These are phyloP conservation scores for Scartelaos histophorus DNA, from an alignment of 2,113 vertebrate genomes.

Conservation along the genomic window DNA sequence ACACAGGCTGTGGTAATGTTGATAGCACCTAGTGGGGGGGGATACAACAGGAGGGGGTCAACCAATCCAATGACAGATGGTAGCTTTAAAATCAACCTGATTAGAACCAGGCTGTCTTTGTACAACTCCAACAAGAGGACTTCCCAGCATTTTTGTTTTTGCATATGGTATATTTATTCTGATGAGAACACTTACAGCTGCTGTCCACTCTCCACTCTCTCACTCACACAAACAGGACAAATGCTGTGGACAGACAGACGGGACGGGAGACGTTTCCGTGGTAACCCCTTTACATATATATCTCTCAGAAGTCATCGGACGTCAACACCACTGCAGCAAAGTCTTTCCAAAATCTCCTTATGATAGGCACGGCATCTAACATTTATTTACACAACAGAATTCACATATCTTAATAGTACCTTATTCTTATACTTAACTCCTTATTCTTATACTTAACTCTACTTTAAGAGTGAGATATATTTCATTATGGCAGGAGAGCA, in stretches of 20 bases:
- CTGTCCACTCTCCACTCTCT: neutral
- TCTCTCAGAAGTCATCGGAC: constrained; percentile 34
- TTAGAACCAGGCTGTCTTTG: no score
- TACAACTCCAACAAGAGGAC: no score
- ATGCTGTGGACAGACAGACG: constrained; percentile 37
- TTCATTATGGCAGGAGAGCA: constrained; percentile 72
- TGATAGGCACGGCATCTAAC: constrained; percentile 44
- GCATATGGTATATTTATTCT: neutral
- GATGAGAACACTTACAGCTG: neutral
- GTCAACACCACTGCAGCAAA: constrained; percentile 50
- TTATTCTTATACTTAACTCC: constrained; percentile 57
- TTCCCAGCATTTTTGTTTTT: no score
- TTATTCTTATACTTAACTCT: constrained; percentile 56
- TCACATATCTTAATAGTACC: constrained; percentile 67
- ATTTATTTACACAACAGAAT: constrained; percentile 67
- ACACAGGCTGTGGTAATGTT: no score
- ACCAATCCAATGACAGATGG: no score
- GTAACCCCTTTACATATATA: constrained; percentile 21
- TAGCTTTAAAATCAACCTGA: no score
- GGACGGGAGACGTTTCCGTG: constrained; percentile 63
- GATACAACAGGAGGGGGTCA: no score
- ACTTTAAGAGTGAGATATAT: constrained; percentile 56
- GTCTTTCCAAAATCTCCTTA: constrained; percentile 29
- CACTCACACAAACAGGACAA: constrained; percentile 16
- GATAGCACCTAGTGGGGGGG: no score